These are phyloP conservation scores for Bombus terrestris DNA, from an alignment of 1,140 invertebrate species.

Conservation along the genomic window DNA sequence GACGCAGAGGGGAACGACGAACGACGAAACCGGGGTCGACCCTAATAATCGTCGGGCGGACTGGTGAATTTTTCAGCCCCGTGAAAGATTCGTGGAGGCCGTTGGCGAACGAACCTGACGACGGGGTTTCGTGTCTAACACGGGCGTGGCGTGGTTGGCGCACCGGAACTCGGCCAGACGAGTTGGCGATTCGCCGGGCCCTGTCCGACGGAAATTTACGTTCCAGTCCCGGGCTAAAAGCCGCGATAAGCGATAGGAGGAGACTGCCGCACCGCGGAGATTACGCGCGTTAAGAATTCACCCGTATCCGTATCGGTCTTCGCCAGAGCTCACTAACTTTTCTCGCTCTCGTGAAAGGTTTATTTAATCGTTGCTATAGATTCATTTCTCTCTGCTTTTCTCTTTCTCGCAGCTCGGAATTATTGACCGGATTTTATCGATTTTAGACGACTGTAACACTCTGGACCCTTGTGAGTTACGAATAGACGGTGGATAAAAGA, in stretches of 20 bases:
- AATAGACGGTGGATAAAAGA: neutral
- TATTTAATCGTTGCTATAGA: constrained; percentile 16
- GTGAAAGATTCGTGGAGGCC: constrained; percentile 50
- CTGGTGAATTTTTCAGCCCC: constrained; percentile 54
- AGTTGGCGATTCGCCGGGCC: constrained; percentile 47
- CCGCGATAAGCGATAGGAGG: constrained; percentile 45
- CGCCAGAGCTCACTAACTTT: neutral
- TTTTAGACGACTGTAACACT: neutral
- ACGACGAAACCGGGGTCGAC: constrained; percentile 12
- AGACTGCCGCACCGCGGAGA: constrained; percentile 28
- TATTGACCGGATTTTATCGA: constrained; percentile 19
- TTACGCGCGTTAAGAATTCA: constrained; percentile 52
- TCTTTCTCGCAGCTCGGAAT: neutral
- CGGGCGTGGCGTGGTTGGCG: constrained; percentile 42
- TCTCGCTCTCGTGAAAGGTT: neutral
- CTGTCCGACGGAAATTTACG: constrained; percentile 59
- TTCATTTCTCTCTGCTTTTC: neutral
- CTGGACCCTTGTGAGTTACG: too few relatives aligned
- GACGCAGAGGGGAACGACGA: too few relatives aligned
- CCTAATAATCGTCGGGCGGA: constrained; percentile 36
- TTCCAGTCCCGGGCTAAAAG: constrained; percentile 26
- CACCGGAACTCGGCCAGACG: constrained; percentile 65
- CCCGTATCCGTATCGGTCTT: neutral
- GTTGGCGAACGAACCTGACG: neutral
- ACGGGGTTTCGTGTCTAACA: too few relatives aligned